Evolutionary conservation across 2,113 vertebrate species (phyloP).

Genomic region (Acanthisitta chloris): DNA sequence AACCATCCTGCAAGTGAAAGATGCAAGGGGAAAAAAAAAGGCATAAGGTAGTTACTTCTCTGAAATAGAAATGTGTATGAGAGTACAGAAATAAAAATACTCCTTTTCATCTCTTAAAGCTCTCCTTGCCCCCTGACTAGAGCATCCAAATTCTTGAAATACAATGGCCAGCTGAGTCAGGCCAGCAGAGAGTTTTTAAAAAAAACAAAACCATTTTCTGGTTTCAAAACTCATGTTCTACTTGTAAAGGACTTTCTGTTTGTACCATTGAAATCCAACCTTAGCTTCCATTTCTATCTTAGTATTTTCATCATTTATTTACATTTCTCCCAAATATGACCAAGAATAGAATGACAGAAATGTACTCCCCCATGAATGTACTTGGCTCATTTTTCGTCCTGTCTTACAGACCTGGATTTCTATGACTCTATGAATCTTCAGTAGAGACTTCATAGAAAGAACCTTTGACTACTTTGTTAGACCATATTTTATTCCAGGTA

Average conservation of each 20-base stretch:
- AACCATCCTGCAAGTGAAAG: neutral
- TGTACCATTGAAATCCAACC: neutral
- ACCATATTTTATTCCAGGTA: neutral
- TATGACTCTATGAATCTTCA: neutral
- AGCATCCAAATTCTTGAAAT: neutral
- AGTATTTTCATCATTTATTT: neutral
- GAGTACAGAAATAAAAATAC: neutral
- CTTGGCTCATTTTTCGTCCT: neutral
- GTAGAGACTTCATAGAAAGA: neutral
- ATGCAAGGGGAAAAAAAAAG: neutral
- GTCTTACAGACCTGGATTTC: neutral
- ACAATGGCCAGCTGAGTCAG: neutral
- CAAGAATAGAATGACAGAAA: neutral
- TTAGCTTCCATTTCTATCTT: neutral
- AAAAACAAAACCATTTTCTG: rapidly evolving
- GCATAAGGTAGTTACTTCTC: neutral
- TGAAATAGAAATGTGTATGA: neutral
- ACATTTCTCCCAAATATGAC: neutral
- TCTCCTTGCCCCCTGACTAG: neutral
- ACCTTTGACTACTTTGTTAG: neutral
- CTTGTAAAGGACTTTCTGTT: neutral
- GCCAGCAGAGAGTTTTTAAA: neutral
- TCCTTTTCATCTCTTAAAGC: neutral
- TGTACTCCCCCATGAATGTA: rapidly evolving
- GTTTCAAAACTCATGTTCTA: neutral